Evolutionary conservation across 2,797 vertebrate species (phyloP).

Genomic region (Hoplostethus mediterraneus): DNA sequence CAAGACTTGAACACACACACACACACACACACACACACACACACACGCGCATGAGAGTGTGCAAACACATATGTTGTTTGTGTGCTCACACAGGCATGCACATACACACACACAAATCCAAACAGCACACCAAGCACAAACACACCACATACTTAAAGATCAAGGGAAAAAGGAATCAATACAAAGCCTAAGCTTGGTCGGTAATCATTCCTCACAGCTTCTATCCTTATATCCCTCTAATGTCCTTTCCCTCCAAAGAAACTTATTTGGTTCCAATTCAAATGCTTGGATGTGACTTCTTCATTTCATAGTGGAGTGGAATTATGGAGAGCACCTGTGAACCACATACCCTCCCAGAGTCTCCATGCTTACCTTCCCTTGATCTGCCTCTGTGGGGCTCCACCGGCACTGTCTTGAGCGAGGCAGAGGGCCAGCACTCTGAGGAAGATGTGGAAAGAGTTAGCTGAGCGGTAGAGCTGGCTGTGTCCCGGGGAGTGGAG

Average conservation of each 20-base stretch:
- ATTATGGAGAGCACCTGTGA: conserved; percentile 21
- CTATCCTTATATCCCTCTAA: not conserved
- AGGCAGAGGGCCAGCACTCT: conserved; percentile 91
- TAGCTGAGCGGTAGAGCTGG: conserved; percentile 89
- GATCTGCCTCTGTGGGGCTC: conserved; percentile 95
- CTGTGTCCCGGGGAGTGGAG: conserved; percentile 76
- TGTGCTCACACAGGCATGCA: conserved; percentile 56
- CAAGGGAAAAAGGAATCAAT: conserved; percentile 33
- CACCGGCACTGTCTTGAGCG: conserved; percentile 84
- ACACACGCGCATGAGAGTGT: conserved; percentile 46
- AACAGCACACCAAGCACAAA: conserved; percentile 49
- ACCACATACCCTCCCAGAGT: conserved; percentile 37
- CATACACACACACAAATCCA: conserved; percentile 42
- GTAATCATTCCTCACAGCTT: conserved; percentile 45
- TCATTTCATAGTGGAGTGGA: conserved; percentile 40
- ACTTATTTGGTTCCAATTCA: conserved; percentile 6
- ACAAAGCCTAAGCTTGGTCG: conserved; percentile 46
- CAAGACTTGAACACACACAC: conserved; percentile 53
- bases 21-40: conserved; percentile 57
- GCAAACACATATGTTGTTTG: conserved; percentile 69
- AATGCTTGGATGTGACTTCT: conserved; percentile 16
- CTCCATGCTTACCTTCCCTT: conserved; percentile 92
- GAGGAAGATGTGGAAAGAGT: conserved; percentile 96
- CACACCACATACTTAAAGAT: conserved; percentile 54
- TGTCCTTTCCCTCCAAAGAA: conserved; percentile 10